Percentiles rank a stretch among this genome's conserved stretches.
These are phyloP conservation scores for Scaptomyza caliginosa DNA, from an alignment of 2,888 invertebrate species.

Conservation along the genomic window DNA sequence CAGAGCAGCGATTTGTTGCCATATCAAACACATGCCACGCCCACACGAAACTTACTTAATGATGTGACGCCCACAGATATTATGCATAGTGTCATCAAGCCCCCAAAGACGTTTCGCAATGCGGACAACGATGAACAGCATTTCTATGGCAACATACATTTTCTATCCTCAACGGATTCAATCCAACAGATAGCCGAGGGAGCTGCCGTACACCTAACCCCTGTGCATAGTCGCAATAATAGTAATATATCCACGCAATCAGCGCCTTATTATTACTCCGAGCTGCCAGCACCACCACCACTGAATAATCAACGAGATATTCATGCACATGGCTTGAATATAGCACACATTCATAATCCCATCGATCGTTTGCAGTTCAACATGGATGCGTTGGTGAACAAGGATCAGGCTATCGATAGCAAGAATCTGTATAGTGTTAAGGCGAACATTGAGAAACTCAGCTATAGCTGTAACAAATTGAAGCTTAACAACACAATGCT, in stretches of 20 bases:
- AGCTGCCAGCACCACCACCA: constrained; percentile 85
- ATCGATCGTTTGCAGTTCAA: constrained; percentile 84
- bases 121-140: constrained; percentile 81
- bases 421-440: constrained; percentile 83
- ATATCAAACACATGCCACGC: constrained; percentile 73
- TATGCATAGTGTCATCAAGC: constrained; percentile 80
- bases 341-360: constrained; percentile 84
- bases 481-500: constrained; percentile 56
- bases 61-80: constrained; percentile 49
- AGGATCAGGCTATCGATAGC: constrained; percentile 85
- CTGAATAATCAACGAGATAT: constrained; percentile 91
- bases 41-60: constrained; percentile 58
- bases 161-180: constrained; percentile 83
- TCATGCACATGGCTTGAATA: constrained; percentile 78
- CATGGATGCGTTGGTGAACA: constrained; percentile 88
- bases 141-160: constrained; percentile 83
- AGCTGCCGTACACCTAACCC: constrained; percentile 74
- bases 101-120: constrained; percentile 83
- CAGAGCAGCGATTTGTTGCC: constrained; percentile 85
- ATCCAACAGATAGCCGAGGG: constrained; percentile 75
- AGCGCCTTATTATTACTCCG: constrained; percentile 95
- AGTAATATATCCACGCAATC: constrained; percentile 87
- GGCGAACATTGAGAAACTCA: constrained; percentile 81
- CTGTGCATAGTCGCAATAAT: constrained; percentile 87
- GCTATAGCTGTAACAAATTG: constrained; percentile 77